phyloP scores from a whole-genome alignment of 2,888 invertebrate species.

The Netelia fuscicornis region DNA sequence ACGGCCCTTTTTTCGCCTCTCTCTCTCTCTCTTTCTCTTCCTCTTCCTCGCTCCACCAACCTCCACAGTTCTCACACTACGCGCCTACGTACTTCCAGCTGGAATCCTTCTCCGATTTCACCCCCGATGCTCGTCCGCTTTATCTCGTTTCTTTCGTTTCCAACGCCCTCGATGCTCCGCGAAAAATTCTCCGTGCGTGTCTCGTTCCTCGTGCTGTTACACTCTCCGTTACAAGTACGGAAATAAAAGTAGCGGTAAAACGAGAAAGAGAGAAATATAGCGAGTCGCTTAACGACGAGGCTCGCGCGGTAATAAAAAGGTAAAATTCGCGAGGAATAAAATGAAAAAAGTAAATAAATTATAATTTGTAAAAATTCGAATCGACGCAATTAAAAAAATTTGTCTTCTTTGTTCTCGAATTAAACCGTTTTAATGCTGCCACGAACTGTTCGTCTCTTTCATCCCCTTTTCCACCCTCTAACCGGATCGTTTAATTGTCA shows the following conservation, averaged over 20 bases:
- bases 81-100: slow-evolving; percentile 26
- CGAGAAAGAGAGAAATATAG: slow-evolving; percentile 11
- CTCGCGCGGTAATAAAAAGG: background rate
- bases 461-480: background rate
- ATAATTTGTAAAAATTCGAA: slow-evolving; percentile 13
- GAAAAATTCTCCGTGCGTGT: slow-evolving; percentile 44
- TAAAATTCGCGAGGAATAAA: background rate
- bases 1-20: slow-evolving; percentile 63
- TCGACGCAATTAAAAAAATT: background rate
- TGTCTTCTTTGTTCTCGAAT: background rate
- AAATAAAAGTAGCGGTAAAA: background rate
- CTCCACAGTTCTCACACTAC: background rate
- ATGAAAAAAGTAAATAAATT: background rate
- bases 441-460: background rate
- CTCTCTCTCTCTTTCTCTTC: slow-evolving; percentile 3
- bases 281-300: background rate
- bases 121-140: slow-evolving; percentile 32
- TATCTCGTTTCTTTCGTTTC: background rate
- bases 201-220: background rate
- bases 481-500: background rate
- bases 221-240: background rate
- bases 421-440: background rate
- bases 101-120: slow-evolving; percentile 47
- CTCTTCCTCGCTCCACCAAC: slow-evolving; percentile 6
- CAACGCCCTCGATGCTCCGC: slow-evolving; percentile 25